phyloP scores from a whole-genome alignment of 2,113 vertebrate species.

The Equus przewalskii region DNA sequence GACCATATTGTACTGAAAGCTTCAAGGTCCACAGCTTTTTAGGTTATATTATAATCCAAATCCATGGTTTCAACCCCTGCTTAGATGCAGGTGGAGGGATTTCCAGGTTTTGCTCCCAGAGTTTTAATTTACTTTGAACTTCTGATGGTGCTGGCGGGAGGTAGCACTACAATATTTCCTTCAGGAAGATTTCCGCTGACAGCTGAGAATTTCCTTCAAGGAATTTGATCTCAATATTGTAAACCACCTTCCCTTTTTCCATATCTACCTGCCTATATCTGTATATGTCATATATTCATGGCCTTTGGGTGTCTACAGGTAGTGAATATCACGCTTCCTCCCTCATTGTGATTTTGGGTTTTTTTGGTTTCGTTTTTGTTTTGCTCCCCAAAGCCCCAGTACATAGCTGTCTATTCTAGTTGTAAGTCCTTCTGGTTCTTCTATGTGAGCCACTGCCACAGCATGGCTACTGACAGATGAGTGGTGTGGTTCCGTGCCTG shows the following conservation, averaged over 20 bases:
- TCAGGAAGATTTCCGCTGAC: background rate
- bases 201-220: conserved; percentile 34
- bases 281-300: background rate
- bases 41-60: background rate
- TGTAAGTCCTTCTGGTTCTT: too few species aligned
- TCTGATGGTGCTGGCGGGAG: conserved; percentile 22
- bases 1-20: background rate
- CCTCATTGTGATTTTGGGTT: background rate
- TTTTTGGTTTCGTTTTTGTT: too few species aligned
- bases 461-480: too few species aligned
- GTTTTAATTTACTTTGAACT: conserved; percentile 67
- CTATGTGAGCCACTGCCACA: too few species aligned
- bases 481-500: too few species aligned
- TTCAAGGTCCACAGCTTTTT: background rate
- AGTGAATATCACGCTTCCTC: background rate
- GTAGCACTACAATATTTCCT: background rate
- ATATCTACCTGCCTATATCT: background rate
- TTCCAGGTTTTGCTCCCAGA: conserved; percentile 14
- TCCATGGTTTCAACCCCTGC: conserved; percentile 5
- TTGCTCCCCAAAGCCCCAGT: too few species aligned
- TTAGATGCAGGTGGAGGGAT: background rate
- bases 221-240: conserved; percentile 44
- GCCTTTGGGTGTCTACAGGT: background rate
- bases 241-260: background rate
- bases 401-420: too few species aligned